A percentile compares a stretch with the other conserved stretches of the same genome.
Conservation (phyloP, 92 coral and sea anemone species). For the Epizoanthus ramosus region DNA sequence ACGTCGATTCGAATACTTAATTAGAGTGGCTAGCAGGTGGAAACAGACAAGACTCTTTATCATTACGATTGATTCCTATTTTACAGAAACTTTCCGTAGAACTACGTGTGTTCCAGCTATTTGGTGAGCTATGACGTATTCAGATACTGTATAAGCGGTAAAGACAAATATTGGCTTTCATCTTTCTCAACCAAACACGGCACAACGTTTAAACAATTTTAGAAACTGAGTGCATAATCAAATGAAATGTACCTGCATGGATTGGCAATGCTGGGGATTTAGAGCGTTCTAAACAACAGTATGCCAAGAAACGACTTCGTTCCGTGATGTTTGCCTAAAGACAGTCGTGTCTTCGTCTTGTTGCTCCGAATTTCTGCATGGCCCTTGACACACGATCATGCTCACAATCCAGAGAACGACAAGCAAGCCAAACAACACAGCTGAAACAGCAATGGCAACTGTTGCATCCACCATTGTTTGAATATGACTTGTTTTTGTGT, state of each 20-base stretch:
- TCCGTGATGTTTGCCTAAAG: neutral
- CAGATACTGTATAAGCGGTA: no score
- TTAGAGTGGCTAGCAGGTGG: no score
- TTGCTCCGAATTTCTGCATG: neutral
- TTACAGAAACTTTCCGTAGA: no score
- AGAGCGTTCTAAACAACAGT: slow-evolving; percentile 4
- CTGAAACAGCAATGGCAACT: slow-evolving; percentile 29
- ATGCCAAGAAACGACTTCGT: slow-evolving; percentile 24
- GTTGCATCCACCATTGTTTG: slow-evolving; percentile 5
- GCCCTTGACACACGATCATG: slow-evolving; percentile 8
- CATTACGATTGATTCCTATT: no score
- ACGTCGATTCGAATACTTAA: no score
- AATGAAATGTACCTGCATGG: neutral
- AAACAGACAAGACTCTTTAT: no score
- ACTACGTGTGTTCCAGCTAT: no score
- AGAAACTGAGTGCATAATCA: neutral
- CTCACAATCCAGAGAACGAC: slow-evolving; percentile 19
- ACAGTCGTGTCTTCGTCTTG: slow-evolving; percentile 12
- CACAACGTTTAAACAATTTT: no score
- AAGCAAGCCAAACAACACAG: slow-evolving; percentile 21
- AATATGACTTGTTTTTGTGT: neutral
- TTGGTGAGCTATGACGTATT: no score
- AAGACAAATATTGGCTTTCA: no score
- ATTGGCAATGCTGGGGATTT: neutral
- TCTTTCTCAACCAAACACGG: no score